Evolutionary conservation across 2,797 vertebrate genomes (phyloP), one percentile per base, ranked within the genome.

Genomic region (Stomatorhinus walkeri): DNA sequence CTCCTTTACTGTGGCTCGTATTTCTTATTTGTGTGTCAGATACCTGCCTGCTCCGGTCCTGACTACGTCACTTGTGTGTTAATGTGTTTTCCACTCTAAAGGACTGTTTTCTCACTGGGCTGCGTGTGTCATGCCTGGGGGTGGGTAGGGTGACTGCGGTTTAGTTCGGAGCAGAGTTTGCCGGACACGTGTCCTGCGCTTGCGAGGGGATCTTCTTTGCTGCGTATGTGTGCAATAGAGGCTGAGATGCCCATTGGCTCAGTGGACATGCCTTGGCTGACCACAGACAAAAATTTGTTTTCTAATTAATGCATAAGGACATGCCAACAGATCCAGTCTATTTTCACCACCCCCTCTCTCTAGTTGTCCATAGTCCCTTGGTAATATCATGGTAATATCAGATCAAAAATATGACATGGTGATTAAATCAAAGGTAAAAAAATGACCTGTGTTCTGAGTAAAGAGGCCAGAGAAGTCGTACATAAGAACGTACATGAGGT

Each of bases 271-370:
- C 3, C 87, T 85, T 16, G 64, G 81, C 88, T 28, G 56, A 9
- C 56, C 68, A 81, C 88, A 85, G 88, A 59, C 19, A 89, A 40
- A 88, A 81, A 76, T 54, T 24, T 89, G 40, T 89, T 89, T 91
- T 90, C 87, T 93, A 92, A 94, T 94, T 94, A 94, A 93, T 89
- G 64, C 87, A 91, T 92, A 92, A 89, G 90, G 92, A 91, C 88
- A 89, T 88, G 89, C 91, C 89, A 81, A 85, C 90, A 92, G 91
- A 87, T 32, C n/a, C 90, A 10, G 48, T 90, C 90, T 91, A 85
- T 91, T 92, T 93, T 90, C 91, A 92, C 86, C 40, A 89, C 88
- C 89, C 91, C 89, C 24, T n/a, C 19, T 19, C 89, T 68, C 85
- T 40, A 79, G 72, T 19, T 19, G 16, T 43, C 72, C 36, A 36